Conservation (phyloP, 2,888 invertebrate species). For the Volucella inanis region DNA sequence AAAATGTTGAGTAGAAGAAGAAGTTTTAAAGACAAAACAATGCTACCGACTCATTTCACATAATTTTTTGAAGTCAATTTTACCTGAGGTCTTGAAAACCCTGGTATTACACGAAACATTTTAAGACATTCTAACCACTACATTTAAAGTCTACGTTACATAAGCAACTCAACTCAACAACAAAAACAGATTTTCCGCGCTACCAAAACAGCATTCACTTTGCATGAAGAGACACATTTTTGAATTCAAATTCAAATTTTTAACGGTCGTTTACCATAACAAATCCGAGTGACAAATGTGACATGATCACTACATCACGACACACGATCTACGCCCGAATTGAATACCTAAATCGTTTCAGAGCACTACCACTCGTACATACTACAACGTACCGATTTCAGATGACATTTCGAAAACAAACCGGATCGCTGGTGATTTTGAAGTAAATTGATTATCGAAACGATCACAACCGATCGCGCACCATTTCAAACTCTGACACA, state of each 20-base stretch:
- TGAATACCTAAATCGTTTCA: constrained; percentile 16
- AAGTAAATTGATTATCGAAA: constrained; percentile 25
- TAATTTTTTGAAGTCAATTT: too few relatives aligned
- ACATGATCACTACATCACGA: constrained; percentile 20
- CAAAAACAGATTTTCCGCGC: background rate
- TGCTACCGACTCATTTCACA: too few relatives aligned
- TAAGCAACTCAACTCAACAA: background rate
- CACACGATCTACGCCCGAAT: constrained; percentile 12
- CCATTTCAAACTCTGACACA: constrained; percentile 12
- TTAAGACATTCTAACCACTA: too few relatives aligned
- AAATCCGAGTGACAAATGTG: constrained; percentile 6
- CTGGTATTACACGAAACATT: too few relatives aligned
- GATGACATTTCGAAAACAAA: constrained; percentile 20
- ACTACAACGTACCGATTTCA: constrained; percentile 15
- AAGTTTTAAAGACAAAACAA: too few relatives aligned
- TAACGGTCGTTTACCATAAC: constrained; percentile 56
- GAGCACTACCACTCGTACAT: background rate
- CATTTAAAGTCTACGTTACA: background rate
- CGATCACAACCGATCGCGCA: constrained; percentile 5
- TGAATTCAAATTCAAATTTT: constrained; percentile 69
- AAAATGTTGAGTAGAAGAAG: too few relatives aligned
- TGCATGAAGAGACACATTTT: constrained; percentile 32
- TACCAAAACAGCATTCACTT: background rate
- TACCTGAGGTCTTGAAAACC: too few relatives aligned
- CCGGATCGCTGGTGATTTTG: constrained; percentile 6